Conservation (phyloP, 2,113 vertebrate species). For the Lampris incognitus region DNA sequence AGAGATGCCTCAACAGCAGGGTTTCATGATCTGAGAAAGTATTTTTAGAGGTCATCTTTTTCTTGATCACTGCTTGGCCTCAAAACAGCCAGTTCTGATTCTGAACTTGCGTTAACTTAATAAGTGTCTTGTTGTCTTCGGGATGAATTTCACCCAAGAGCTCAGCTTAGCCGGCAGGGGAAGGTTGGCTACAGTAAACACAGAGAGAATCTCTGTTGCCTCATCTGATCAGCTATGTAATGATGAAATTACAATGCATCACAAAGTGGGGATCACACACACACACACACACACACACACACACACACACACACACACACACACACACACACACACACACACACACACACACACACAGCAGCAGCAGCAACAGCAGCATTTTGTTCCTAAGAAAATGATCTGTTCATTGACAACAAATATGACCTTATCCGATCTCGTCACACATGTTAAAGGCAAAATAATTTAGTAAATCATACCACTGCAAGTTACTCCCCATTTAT, state of each 20-base stretch:
- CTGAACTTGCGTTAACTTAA: conserved; percentile 20
- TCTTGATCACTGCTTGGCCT: conserved; percentile 10
- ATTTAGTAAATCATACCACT: too few species aligned
- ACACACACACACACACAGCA: too few species aligned
- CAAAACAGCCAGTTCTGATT: conserved; percentile 18
- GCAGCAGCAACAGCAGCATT: too few species aligned
- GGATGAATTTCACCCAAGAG: conserved; percentile 11
- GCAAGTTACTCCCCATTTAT: too few species aligned
- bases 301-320: too few species aligned
- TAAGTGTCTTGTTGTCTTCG: background rate
- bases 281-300: background rate
- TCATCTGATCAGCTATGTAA: background rate
- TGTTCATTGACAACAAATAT: too few species aligned
- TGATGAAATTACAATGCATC: conserved; percentile 55
- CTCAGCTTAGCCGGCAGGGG: background rate
- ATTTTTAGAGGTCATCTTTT: conserved; percentile 26
- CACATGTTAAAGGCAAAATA: too few species aligned
- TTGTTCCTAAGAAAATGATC: too few species aligned
- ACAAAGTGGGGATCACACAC: background rate
- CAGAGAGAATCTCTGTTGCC: too few species aligned
- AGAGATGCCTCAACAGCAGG: conserved; percentile 15
- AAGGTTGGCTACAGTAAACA: too few species aligned
- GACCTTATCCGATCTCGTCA: too few species aligned
- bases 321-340: too few species aligned
- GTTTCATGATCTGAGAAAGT: conserved; percentile 38